Conservation (phyloP, 2,888 invertebrate species). For the Dichetophora obliterata region DNA sequence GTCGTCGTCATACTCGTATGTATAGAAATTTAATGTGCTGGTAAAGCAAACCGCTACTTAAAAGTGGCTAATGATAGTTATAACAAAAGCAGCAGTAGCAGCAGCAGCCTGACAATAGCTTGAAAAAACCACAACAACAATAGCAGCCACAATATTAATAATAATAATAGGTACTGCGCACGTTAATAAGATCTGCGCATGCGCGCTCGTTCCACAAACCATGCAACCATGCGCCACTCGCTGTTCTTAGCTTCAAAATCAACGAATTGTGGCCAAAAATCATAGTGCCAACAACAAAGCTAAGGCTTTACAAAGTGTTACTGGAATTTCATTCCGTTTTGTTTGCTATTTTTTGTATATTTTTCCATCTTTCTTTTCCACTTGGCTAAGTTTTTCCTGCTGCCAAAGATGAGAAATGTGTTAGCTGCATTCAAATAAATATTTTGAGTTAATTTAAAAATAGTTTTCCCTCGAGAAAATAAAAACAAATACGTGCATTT, state of each 20-base stretch:
- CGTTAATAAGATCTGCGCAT: constrained; percentile 38
- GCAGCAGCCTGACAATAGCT: not conserved
- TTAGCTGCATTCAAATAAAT: no score
- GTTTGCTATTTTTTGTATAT: not conserved
- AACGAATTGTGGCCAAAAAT: constrained; percentile 5
- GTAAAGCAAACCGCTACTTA: no score
- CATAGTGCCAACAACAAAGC: not conserved
- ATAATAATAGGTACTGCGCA: constrained; percentile 15
- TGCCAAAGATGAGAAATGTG: not conserved
- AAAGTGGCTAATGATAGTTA: not conserved
- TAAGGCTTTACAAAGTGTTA: not conserved
- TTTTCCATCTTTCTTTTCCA: not conserved
- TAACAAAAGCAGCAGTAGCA: not conserved
- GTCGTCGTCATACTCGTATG: no score
- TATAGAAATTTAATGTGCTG: no score
- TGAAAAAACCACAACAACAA: constrained; percentile 3
- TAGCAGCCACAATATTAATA: not conserved
- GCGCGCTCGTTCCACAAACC: constrained; percentile 22
- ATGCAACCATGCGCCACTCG: not conserved
- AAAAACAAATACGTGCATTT: no score
- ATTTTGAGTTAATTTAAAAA: no score
- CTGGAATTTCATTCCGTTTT: not conserved
- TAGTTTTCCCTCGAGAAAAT: no score
- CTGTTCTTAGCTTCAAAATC: not conserved
- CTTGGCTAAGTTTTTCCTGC: constrained; percentile 16